Evolutionary conservation across 2,113 vertebrate genomes (phyloP).

Genomic region (Menidia beryllina): DNA sequence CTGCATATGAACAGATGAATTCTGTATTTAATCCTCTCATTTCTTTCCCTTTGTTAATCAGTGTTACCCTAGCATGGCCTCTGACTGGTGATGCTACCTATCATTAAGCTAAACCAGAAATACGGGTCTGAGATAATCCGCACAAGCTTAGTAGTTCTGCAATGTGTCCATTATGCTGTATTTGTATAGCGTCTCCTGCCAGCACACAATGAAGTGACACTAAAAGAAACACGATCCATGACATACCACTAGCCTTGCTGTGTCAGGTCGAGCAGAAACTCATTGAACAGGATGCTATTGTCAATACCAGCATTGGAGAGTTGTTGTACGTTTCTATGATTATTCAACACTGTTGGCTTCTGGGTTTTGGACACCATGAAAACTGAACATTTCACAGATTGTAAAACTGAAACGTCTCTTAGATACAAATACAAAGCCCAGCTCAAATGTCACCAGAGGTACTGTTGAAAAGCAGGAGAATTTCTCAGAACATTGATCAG

Average conservation of each 20-base stretch:
- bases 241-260: not conserved
- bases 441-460: not conserved
- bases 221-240: constrained; percentile 11
- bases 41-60: constrained; percentile 53
- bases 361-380: not conserved
- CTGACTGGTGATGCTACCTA: constrained; percentile 62
- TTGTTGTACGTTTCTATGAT: not conserved
- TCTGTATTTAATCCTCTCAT: constrained; percentile 35
- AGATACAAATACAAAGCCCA: not conserved
- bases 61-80: constrained; percentile 43
- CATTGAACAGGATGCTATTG: not conserved
- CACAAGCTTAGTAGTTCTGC: constrained; percentile 46
- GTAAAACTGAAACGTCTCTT: not conserved
- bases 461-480: not conserved
- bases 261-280: not conserved
- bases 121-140: constrained; percentile 69
- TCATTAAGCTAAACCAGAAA: constrained; percentile 75
- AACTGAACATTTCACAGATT: constrained; percentile 4
- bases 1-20: constrained; percentile 31
- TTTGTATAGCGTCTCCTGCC: constrained; percentile 40
- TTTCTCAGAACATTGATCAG: not conserved
- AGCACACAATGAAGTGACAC: constrained; percentile 37
- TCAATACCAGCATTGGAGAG: not conserved
- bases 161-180: constrained; percentile 47
- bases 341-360: not conserved